Percentiles rank a stretch among this genome's conserved stretches.
phyloP scores from a whole-genome alignment of 2,797 vertebrate species.

The Sebastes alutus region DNA sequence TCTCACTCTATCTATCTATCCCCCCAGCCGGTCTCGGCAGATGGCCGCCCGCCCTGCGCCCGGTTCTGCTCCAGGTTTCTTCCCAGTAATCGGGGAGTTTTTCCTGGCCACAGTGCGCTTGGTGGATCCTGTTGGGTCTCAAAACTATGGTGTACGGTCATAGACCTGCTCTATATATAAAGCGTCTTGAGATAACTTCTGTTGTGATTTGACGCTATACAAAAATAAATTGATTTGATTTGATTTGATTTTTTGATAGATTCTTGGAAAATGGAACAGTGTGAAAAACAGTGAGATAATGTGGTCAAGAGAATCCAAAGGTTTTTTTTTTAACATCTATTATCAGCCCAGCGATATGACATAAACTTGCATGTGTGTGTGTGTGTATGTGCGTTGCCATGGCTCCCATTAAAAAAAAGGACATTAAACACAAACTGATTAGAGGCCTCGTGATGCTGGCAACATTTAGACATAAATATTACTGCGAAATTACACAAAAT shows the following conservation, averaged over 20 bases:
- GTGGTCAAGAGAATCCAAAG: neutral
- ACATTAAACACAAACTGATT: constrained; percentile 42
- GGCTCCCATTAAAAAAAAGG: neutral
- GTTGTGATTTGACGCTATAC: too few relatives aligned
- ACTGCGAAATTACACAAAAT: constrained; percentile 15
- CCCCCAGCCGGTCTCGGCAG: too few relatives aligned
- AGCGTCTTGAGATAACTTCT: too few relatives aligned
- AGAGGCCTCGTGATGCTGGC: constrained; percentile 16
- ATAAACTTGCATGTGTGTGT: neutral
- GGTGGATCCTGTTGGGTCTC: too few relatives aligned
- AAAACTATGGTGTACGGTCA: too few relatives aligned
- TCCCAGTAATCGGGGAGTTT: too few relatives aligned
- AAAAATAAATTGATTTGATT: too few relatives aligned
- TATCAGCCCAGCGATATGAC: neutral
- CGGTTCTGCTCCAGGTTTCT: too few relatives aligned
- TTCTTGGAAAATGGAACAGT: constrained; percentile 22
- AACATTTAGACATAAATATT: constrained; percentile 12
- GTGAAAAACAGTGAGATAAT: constrained; percentile 17
- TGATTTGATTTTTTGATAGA: neutral
- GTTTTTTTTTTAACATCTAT: neutral
- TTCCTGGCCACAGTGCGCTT: too few relatives aligned
- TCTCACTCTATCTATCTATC: too few relatives aligned
- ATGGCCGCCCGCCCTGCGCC: too few relatives aligned
- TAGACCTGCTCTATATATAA: too few relatives aligned
- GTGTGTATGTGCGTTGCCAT: neutral